Base-by-base conservation (phyloP, 2,797 vertebrate species). In the Cyclura pinguis region DNA sequence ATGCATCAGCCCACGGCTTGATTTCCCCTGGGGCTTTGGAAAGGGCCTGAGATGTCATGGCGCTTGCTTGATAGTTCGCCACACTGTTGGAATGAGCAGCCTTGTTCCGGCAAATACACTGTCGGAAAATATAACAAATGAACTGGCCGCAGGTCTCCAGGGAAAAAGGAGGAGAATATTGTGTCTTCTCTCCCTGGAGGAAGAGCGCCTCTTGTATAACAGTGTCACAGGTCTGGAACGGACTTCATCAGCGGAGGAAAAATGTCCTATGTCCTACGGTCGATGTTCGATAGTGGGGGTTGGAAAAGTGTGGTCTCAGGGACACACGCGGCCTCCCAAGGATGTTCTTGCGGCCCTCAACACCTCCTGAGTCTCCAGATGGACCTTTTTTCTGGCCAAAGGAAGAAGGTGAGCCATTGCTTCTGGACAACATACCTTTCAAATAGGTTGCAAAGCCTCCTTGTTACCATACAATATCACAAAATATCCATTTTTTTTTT, bases 101-200 rank as follows among this genome's bases (percentile, higher is more conserved):
- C 73, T 64, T 84, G 81, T 89, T 57, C 82, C 38, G 59, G 84
- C 72, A 84, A 89, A 84, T 76, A n/a, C 13, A 27, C 38, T 84
- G 81, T 84, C 57, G 2, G 6, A 32, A 84, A 52, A 67, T 52
- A 84, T 89, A 77, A 89, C 73, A 77, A 77, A 89, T 84, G 72
- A 77, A 89, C 88, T 67, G 22, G 22, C 72, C 42, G 0, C 6
- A 6, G 55, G 38, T 84, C 85, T 87, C 72, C 29, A 16, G 78
- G 80, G 69, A 52, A 76, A 5, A 38, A 69, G 59, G 80, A n/a
- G 22, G 76, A 35, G 24, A 1, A n/a, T 42, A 27, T 32, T 16
- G n/a, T 64, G 18, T 67, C 27, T 64, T 24, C 62, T 57, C 42
- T 64, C 85, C 72, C 89, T 57, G 7, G 72, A 67, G 85, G 77